These are phyloP conservation scores for Myotis brandtii DNA, from an alignment of 2,113 vertebrate genomes.

Conservation along the genomic window DNA sequence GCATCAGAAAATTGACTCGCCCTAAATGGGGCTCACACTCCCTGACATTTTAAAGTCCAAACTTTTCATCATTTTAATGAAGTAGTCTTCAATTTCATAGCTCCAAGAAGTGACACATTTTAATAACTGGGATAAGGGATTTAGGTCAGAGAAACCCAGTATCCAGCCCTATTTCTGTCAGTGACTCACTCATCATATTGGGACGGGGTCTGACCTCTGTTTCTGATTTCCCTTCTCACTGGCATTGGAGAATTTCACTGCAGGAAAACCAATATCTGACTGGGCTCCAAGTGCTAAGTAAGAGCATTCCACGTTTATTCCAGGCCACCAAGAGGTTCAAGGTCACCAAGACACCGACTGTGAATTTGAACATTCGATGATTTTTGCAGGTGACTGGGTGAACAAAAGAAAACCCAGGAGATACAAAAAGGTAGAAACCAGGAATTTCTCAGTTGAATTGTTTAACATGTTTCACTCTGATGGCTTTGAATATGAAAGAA, in stretches of 20 bases:
- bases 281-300: constrained; percentile 1
- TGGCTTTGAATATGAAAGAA: constrained; percentile 33
- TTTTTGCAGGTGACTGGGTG: constrained; percentile 58
- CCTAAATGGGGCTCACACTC: not conserved
- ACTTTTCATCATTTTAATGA: not conserved
- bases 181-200: not conserved
- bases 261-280: constrained; percentile 42
- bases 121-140: not conserved
- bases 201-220: not conserved
- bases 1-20: not conserved
- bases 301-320: constrained; percentile 51
- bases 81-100: not conserved
- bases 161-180: not conserved
- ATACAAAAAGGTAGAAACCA: not conserved
- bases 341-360: constrained; percentile 16
- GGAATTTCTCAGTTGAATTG: constrained; percentile 34
- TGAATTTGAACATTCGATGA: constrained; percentile 56
- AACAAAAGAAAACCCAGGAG: constrained; percentile 57
- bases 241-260: not conserved
- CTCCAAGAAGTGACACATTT: not conserved
- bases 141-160: not conserved
- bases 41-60: not conserved
- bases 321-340: constrained; percentile 57
- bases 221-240: constrained; percentile 45
- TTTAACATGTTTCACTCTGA: constrained; percentile 23